Evolutionary conservation across 2,888 invertebrate species (phyloP), one percentile per base, ranked within the genome.

Genomic region (Drosophila neotestacea): DNA sequence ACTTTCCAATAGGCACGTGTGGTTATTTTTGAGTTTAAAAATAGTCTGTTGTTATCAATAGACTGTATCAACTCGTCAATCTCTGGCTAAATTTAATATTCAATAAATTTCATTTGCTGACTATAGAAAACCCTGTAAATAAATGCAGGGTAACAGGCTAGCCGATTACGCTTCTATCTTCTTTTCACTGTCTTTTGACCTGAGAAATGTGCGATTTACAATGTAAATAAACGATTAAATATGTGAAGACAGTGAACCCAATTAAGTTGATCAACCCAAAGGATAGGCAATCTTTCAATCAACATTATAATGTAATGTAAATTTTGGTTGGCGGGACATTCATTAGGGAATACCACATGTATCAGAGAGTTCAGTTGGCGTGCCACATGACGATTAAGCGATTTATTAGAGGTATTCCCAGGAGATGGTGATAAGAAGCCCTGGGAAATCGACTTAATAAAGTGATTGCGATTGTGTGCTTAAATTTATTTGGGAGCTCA

Each of bases 251-350:
- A 3, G 34, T 32, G n/a, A n/a, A n/a, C n/a, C n/a, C n/a, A 54
- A 41, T 42, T 54, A 7, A 41, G 32, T 9, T 56, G 34, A 44
- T 56, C 44, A 44, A 46, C 28, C n/a, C 28, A 27, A 42, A 34
- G 34, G 36, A 46, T 56, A 56, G 27, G 36, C 46, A 52, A 61
- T 61, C 42, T 30, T 36, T 27, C 54, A 61, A 52, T 61, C 42
- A 44, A 16, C 32, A 22, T 16, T 30, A 13, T 11, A 30, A 30
- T 10, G 28, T 13, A n/a, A 13, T 41, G 41, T 22, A 13, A 27
- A 27, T 27, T 51, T 13, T 38, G n/a, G 28, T 6, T 30, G 30
- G 11, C 4, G 4, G 27, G 27, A 7, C 16, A n/a, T 30, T 28
- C 13, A 39, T 13, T n/a, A 22, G 41, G 54, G 22, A 55, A 34